phyloP scores from a whole-genome alignment of 1,140 invertebrate genomes.

The Bombus haemorrhoidalis region DNA sequence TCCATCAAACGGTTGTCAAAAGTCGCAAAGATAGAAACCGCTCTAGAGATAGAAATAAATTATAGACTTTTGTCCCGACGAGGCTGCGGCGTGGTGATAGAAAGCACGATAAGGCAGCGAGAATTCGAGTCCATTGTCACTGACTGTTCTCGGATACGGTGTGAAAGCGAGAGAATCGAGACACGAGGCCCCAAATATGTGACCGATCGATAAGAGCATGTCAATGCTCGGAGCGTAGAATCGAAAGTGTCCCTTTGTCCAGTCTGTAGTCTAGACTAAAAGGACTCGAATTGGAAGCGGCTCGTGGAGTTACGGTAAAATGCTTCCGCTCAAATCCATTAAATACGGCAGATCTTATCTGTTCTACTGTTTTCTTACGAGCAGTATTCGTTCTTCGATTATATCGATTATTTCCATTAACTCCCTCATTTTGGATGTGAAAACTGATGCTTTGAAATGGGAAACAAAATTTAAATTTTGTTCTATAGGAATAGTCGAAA shows the following conservation, averaged over 20 bases:
- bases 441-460: too few species aligned
- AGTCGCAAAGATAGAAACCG: not conserved
- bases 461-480: not conserved
- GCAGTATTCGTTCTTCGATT: not conserved
- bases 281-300: slow-evolving; percentile 38
- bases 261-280: slow-evolving; percentile 5
- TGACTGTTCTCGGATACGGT: slow-evolving; percentile 15
- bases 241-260: slow-evolving; percentile 57
- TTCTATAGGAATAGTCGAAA: not conserved
- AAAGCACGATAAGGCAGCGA: slow-evolving; percentile 54
- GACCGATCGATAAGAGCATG: slow-evolving; percentile 58
- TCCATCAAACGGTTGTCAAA: slow-evolving; percentile 6
- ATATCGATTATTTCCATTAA: not conserved
- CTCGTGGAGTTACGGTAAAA: slow-evolving; percentile 37
- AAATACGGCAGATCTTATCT: slow-evolving; percentile 43
- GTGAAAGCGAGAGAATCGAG: slow-evolving; percentile 54
- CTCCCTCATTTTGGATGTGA: not conserved
- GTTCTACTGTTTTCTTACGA: slow-evolving; percentile 1
- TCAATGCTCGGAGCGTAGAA: slow-evolving; percentile 39
- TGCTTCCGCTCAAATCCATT: slow-evolving; percentile 7
- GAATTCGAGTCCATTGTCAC: slow-evolving; percentile 51
- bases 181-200: slow-evolving; percentile 37
- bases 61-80: slow-evolving; percentile 18
- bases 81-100: slow-evolving; percentile 20
- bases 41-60: slow-evolving; percentile 43